Evolutionary conservation across 2,113 vertebrate genomes (phyloP).

Genomic region (Sinocyclocheilus rhinocerous): DNA sequence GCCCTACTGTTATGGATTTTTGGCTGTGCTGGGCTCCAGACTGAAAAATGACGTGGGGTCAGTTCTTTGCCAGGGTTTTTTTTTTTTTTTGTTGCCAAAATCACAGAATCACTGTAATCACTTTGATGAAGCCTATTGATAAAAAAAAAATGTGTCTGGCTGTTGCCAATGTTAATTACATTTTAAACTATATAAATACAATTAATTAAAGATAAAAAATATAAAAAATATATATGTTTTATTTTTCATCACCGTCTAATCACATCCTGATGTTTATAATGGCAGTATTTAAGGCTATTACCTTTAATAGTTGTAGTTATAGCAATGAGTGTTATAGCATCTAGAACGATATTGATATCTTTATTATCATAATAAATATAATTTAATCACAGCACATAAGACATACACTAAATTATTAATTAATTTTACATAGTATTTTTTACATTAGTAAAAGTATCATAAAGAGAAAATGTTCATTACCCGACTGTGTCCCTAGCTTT

Average conservation of each 20-base stretch:
- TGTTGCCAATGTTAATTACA: no score
- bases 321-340: no score
- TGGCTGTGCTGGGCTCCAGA: not conserved
- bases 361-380: not conserved
- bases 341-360: not conserved
- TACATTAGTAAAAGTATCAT: not conserved
- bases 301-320: no score
- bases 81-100: not conserved
- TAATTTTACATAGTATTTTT: not conserved
- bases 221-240: no score
- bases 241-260: no score
- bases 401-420: not conserved
- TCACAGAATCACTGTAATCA: no score
- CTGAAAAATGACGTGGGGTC: not conserved
- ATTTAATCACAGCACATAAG: not conserved
- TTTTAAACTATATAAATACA: not conserved
- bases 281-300: no score
- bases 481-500: constrained; percentile 12
- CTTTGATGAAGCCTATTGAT: no score
- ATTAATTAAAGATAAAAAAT: not conserved
- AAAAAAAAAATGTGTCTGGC: no score
- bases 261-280: no score
- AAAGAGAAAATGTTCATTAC: not conserved
- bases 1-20: not conserved
- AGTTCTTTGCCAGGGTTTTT: not conserved